Evolutionary conservation across 2,113 vertebrate species (phyloP).

Genomic region (Carassius auratus): DNA sequence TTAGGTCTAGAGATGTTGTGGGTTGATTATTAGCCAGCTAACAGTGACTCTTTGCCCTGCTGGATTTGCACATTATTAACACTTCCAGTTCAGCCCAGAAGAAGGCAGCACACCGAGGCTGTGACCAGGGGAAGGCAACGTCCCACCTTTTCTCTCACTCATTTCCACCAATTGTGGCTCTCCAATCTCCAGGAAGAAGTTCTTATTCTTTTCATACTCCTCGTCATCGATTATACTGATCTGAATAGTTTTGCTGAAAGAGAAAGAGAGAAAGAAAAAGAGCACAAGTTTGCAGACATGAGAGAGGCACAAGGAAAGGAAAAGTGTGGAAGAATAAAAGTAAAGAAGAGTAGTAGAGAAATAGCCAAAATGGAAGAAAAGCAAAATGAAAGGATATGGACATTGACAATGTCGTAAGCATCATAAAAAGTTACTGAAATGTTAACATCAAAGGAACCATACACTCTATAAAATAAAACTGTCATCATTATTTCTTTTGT

Average conservation of each 20-base stretch:
- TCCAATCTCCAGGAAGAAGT: slow-evolving; percentile 95
- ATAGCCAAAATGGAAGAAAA: not conserved
- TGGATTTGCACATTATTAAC: not conserved
- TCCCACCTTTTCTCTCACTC: slow-evolving; percentile 99
- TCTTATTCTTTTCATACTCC: slow-evolving; percentile 99
- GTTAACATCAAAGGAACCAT: not conserved
- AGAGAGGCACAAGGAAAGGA: slow-evolving; percentile 42
- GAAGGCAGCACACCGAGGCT: slow-evolving; percentile 53
- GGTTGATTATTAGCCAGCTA: not conserved
- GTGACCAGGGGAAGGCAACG: slow-evolving; percentile 63
- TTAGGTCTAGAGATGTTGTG: not conserved
- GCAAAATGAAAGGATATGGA: not conserved
- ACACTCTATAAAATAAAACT: not conserved
- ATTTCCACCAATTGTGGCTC: slow-evolving; percentile 95
- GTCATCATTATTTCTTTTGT: not conserved
- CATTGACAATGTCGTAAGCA: not conserved
- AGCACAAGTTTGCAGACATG: slow-evolving; percentile 53
- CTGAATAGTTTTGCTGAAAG: slow-evolving; percentile 93
- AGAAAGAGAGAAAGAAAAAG: slow-evolving; percentile 74
- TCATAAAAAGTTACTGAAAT: not conserved
- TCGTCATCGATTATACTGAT: slow-evolving; percentile 98
- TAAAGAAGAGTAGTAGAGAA: slow-evolving; percentile 28
- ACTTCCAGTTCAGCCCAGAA: slow-evolving; percentile 8
- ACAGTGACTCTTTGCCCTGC: not conserved
- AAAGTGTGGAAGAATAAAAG: slow-evolving; percentile 54